Evolutionary conservation across 2,113 vertebrate species (phyloP).

Genomic region (Osmerus eperlanus): DNA sequence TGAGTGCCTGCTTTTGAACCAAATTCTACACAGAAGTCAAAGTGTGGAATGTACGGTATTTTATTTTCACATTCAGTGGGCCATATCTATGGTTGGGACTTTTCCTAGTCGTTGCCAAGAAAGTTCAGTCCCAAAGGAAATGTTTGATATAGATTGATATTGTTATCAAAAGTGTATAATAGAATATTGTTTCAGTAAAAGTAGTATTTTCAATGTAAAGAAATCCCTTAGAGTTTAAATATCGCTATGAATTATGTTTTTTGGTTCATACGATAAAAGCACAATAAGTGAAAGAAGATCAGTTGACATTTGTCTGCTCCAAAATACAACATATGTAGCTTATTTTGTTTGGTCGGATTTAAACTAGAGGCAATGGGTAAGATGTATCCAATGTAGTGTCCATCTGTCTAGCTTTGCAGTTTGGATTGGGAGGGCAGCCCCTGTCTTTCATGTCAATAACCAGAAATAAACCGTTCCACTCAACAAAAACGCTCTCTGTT

Average conservation of each 20-base stretch:
- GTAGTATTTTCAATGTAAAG: neutral
- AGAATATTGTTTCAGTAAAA: neutral
- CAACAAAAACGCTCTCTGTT: neutral
- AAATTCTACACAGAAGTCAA: conserved; percentile 23
- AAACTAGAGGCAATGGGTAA: too few species aligned
- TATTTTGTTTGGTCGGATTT: neutral
- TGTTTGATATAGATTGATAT: neutral
- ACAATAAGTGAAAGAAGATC: conserved; percentile 35
- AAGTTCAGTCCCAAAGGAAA: conserved; percentile 16
- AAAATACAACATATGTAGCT: conserved; percentile 9
- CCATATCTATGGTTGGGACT: neutral
- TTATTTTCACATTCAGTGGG: conserved; percentile 6
- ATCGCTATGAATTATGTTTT: neutral
- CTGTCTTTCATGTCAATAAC: conserved; percentile 51
- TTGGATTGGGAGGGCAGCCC: conserved; percentile 9
- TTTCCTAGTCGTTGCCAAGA: conserved; percentile 3
- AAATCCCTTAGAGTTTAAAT: conserved; percentile 6
- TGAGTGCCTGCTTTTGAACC: conserved; percentile 41
- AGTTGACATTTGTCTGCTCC: conserved; percentile 27
- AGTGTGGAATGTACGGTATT: conserved; percentile 18
- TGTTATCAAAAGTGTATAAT: neutral
- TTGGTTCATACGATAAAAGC: conserved; percentile 49
- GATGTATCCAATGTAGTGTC: neutral
- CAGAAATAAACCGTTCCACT: conserved; percentile 52
- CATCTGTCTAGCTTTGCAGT: conserved; percentile 5